Evolutionary conservation across 2,113 vertebrate genomes (phyloP), one percentile per base, ranked within the genome.

Genomic region (sheep (Ovis aries)): DNA sequence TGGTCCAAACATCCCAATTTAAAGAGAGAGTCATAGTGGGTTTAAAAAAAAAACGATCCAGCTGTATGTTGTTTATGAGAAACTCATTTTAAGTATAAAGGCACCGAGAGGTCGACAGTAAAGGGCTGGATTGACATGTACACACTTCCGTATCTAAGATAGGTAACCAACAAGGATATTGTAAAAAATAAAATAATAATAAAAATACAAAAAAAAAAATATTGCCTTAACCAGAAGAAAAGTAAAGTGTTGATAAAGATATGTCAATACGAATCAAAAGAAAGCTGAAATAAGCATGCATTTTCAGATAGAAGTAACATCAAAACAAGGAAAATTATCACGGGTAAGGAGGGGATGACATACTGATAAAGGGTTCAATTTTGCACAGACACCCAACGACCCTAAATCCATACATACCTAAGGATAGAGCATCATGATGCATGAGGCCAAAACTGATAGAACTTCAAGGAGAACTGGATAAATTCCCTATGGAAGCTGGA

Each of bases 291-390:
- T n/a, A 55, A 14, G 10, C 27, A n/a, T 19, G 6, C 27, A 7
- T n/a, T 43, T 64, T 14, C 29, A 45, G 74, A 81, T 14, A 43
- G 1, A 80, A 27, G 13, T 15, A 36, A 62, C 4, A 33, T 55
- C 48, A 53, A 29, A n/a, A 29, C 21, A 45, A 88, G 50, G 62
- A 55, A 45, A 84, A 33, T 33, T 16, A n/a, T 27, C 17, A n/a
- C 0, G 21, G 29, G 4, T 16, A 2, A 74, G 53, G 4, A 67
- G 6, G 13, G 36, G 9, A 36, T 19, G 33, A 14, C 0, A 2
- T 16, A 10, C 11, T 1, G 9, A 62, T 21, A 21, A 67, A 64
- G 45, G 1, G 29, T 11, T 31, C 60, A 3, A 3, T n/a, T 71
- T 36, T 55, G 29, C 62, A 92, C 50, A n/a, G 17, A 45, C 11